Evolutionary conservation across 1,140 invertebrate species (phyloP), one percentile per base, ranked within the genome.

Genomic region (Tetragnatha versicolor): DNA sequence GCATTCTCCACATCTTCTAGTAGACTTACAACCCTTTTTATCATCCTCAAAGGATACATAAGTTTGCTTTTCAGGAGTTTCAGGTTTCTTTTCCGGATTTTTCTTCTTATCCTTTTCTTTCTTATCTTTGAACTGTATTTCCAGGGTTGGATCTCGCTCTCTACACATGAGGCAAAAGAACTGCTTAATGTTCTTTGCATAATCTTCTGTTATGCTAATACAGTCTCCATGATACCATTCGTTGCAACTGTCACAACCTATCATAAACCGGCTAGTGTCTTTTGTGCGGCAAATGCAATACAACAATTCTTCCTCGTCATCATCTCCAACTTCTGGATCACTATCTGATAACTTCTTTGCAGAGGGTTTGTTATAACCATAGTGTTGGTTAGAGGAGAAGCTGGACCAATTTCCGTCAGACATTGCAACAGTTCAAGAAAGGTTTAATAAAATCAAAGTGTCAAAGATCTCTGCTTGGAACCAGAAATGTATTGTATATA

Each of bases 211-310:
- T 76, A 98, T 95, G 82, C 93, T 94, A 83, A 99, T 97, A 85
- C 97, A 98, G 83, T 98, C 95, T 10, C 96, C 96, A 86, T 99
- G 97, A 84, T 97, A 99, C 97, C 97, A 99, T 88, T 98, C 96
- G 86, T 98, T 95, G 87, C 97, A 99, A 35, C 93, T 90, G 87
- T 98, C 97, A 88, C 97, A 98, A 51, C 93, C 94, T 86, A 98
- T 98, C 96, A 98, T 98, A 87, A 98, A 98, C 33, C 95, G 88
- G 6, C 92, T 94, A 82, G 93, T 94, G 84, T 98, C 96, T 0
- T 94, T 93, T 20, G 93, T 94, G 49, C 95, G 89, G 85, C 97
- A 98, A 81, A 98, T 94, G 85, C 97, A 98, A 85, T 98, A 98
- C 3, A 92, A 91, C 87, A 94, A 92, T 81, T 86, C 83, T 55